phyloP scores from a whole-genome alignment of 2,797 vertebrate species.

The Naso thynnoides region DNA sequence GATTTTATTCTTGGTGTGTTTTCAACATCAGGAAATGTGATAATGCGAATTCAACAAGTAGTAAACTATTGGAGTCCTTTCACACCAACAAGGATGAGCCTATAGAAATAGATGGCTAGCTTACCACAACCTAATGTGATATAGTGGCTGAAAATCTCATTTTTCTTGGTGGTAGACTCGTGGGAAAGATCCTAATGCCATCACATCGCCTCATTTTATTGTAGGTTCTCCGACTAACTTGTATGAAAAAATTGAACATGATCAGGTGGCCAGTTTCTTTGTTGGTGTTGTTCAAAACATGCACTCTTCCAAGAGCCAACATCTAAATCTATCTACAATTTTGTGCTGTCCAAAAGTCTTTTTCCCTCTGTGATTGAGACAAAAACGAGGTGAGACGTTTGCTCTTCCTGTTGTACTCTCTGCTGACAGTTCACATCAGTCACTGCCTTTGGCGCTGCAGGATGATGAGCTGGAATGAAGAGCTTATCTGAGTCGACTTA shows the following conservation, averaged over 20 bases:
- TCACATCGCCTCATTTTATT: background rate
- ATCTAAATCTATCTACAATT: constrained; percentile 19
- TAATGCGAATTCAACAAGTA: background rate
- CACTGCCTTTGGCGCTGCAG: constrained; percentile 38
- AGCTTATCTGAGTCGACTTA: constrained; percentile 50
- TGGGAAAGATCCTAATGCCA: background rate
- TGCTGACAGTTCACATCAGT: constrained; percentile 57
- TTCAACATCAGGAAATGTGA: background rate
- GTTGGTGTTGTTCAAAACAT: constrained; percentile 13
- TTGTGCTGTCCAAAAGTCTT: constrained; percentile 31
- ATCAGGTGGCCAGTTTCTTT: background rate
- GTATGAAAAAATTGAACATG: background rate
- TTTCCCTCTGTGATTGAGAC: constrained; percentile 34
- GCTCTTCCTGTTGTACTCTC: constrained; percentile 41
- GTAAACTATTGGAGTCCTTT: background rate
- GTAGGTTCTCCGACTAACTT: background rate
- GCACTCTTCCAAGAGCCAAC: constrained; percentile 4
- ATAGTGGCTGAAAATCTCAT: no score
- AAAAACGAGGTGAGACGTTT: constrained; percentile 41
- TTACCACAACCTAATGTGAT: background rate
- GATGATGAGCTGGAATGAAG: constrained; percentile 49
- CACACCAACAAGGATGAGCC: background rate
- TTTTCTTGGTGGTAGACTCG: background rate
- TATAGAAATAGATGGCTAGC: background rate
- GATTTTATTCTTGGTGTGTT: background rate